Evolutionary conservation across 64 coral and sea anemone genomes (phyloP).

Genomic region (Orbicella faveolata): DNA sequence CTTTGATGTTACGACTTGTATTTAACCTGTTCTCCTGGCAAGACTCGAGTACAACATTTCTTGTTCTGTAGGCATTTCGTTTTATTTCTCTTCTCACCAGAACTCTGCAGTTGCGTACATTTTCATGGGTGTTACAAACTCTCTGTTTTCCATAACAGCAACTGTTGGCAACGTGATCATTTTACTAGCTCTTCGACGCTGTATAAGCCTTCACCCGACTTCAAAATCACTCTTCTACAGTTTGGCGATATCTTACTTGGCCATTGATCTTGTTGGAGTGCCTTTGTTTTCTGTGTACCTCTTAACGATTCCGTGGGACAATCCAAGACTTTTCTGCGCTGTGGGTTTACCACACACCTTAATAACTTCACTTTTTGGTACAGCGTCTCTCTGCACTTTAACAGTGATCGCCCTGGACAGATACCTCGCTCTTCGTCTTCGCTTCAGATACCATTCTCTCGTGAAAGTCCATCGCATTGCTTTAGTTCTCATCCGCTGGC

Average conservation of each 20-base stretch:
- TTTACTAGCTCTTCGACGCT: not conserved
- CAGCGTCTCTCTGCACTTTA: not conserved
- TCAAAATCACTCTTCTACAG: slow-evolving; percentile 5
- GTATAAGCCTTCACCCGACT: not conserved
- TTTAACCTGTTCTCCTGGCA: too few species aligned
- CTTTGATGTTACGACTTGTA: too few species aligned
- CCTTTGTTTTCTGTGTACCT: not conserved
- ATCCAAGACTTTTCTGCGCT: not conserved
- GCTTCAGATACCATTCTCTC: not conserved
- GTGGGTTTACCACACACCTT: not conserved
- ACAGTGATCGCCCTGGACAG: not conserved
- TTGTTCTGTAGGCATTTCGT: not conserved
- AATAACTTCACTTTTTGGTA: not conserved
- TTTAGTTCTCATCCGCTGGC: not conserved
- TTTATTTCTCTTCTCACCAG: not conserved
- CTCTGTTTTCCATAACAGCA: not conserved
- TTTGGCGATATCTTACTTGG: not conserved
- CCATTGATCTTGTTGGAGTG: not conserved
- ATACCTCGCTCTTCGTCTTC: slow-evolving; percentile 12
- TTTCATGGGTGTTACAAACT: not conserved
- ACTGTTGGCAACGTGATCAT: not conserved
- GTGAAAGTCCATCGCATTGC: not conserved
- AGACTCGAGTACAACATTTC: not conserved
- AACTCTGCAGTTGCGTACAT: not conserved
- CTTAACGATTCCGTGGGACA: not conserved